These are phyloP conservation scores for sheep (Ovis aries) DNA, from an alignment of 2,113 vertebrate species.

Conservation along the genomic window ARS-UI_Ramb_v3.0 NC_056065.1:14944001-14944500, in stretches of 20 bases:
- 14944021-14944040: not conserved
- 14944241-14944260: not conserved
- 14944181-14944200: not conserved
- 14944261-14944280: not conserved
- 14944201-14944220: not conserved
- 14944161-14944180: not conserved
- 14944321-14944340: not conserved
- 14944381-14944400: not conserved
- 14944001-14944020: not conserved
- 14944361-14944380: not conserved
- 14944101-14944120: not conserved
- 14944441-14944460: not conserved
- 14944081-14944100: rapidly evolving
- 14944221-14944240: not conserved
- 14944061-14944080: not conserved
- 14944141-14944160: not conserved
- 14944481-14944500: not conserved
- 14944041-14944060: not conserved
- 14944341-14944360: not conserved
- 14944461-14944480: not conserved
- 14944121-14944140: not conserved
- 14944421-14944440: not conserved
- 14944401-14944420: rapidly evolving
- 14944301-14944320: not conserved
- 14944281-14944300: not conserved